These are phyloP conservation scores for Limnodromus scolopaceus DNA, from an alignment of 2,797 vertebrate genomes.

Conservation along the genomic window DNA sequence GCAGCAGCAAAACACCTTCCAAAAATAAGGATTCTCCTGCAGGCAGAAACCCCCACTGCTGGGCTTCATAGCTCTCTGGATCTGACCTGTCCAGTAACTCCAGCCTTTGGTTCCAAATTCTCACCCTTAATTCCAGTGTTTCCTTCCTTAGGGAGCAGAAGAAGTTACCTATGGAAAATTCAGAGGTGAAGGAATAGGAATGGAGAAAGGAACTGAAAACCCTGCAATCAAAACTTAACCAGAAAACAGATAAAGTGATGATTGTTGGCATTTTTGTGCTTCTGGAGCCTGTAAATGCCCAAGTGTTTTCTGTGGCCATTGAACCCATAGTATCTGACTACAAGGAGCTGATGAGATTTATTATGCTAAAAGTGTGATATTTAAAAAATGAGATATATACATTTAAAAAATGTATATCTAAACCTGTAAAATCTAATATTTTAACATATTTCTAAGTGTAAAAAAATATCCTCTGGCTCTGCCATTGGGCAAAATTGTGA, in stretches of 20 bases:
- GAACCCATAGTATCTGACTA: not conserved
- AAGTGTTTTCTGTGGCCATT: not conserved
- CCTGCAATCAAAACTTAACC: not conserved
- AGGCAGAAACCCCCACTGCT: fast-evolving
- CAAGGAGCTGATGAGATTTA: not conserved
- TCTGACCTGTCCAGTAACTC: not conserved
- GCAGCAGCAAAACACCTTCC: not conserved
- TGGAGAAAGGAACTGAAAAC: not conserved
- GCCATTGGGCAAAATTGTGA: not conserved
- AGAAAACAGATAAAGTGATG: not conserved
- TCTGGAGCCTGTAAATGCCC: not conserved
- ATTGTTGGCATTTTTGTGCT: not conserved
- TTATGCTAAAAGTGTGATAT: not conserved
- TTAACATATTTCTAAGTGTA: not conserved
- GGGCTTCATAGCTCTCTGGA: fast-evolving
- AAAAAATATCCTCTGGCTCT: not conserved
- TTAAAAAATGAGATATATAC: not conserved
- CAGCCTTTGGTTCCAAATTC: too few relatives aligned
- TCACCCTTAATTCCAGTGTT: not conserved
- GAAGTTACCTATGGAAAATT: not conserved
- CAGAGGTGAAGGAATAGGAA: not conserved
- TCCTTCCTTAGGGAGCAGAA: not conserved
- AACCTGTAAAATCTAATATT: not conserved
- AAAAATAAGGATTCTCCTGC: fast-evolving
- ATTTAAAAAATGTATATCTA: too few relatives aligned